Conservation (phyloP, 2,797 vertebrate species). For the Euthynnus affinis region DNA sequence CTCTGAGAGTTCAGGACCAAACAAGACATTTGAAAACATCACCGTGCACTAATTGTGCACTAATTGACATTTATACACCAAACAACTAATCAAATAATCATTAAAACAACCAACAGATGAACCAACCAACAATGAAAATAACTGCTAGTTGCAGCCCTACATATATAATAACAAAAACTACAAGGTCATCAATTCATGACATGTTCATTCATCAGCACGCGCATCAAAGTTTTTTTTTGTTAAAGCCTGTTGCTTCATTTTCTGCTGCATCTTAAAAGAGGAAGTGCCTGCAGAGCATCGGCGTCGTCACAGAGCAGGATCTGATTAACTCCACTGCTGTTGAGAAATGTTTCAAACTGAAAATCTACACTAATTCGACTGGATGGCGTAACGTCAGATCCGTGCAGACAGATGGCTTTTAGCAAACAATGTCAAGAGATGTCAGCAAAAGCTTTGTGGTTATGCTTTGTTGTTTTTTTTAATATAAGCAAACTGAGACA, state of each 20-base stretch:
- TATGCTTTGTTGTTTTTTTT: conserved; percentile 4
- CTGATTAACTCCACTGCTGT: neutral
- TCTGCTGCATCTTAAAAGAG: conserved; percentile 11
- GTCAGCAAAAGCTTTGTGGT: neutral
- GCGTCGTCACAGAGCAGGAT: neutral
- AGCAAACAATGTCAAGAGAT: no score
- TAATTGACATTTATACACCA: no score
- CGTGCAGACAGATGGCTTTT: neutral
- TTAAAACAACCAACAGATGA: no score
- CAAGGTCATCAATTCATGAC: neutral
- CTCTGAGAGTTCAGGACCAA: no score
- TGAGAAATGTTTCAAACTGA: neutral
- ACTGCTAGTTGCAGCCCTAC: no score
- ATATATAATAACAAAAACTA: neutral
- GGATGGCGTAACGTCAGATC: neutral
- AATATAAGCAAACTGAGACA: neutral
- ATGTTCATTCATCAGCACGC: neutral
- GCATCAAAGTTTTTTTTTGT: no score
- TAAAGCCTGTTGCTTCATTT: neutral
- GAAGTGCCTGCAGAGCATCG: conserved; percentile 28
- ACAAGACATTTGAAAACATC: no score
- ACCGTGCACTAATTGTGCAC: no score
- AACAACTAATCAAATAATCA: no score
- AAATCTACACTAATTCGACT: neutral
- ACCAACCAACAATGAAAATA: no score